Conservation (phyloP, 2,113 vertebrate species). For the Dasyprocta punctata region DNA sequence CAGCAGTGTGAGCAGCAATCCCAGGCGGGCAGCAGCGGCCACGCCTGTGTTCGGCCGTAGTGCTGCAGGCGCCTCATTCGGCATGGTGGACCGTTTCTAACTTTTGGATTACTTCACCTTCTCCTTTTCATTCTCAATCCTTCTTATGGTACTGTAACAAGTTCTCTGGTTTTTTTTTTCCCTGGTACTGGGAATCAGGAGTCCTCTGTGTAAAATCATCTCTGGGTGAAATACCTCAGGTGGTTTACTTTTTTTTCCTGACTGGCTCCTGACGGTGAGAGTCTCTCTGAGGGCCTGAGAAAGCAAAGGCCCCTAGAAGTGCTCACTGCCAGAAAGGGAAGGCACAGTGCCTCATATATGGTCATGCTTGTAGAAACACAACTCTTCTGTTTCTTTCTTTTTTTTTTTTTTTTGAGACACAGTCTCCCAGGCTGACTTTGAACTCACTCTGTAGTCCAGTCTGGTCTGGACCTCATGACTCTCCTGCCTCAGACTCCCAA, state of each 20-base stretch:
- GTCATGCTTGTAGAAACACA: not conserved
- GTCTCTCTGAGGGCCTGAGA: not conserved
- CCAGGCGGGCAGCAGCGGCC: not conserved
- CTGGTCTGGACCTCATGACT: not conserved
- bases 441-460: not conserved
- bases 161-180: not conserved
- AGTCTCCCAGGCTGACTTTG: not conserved
- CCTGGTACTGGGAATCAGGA: too few relatives aligned
- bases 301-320: not conserved
- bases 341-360: not conserved
- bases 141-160: not conserved
- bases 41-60: not conserved
- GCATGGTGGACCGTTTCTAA: not conserved
- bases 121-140: not conserved
- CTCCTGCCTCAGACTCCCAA: not conserved
- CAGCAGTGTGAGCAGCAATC: not conserved
- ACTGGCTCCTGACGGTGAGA: not conserved
- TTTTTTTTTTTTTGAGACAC: not conserved
- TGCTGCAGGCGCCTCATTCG: fast-evolving
- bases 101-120: not conserved
- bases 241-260: not conserved
- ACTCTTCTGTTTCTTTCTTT: not conserved
- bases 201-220: not conserved
- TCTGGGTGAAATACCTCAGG: not conserved
- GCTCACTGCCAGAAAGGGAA: not conserved